Base-by-base conservation (phyloP, 2,888 invertebrate genomes). In the Eulithis testata region DNA sequence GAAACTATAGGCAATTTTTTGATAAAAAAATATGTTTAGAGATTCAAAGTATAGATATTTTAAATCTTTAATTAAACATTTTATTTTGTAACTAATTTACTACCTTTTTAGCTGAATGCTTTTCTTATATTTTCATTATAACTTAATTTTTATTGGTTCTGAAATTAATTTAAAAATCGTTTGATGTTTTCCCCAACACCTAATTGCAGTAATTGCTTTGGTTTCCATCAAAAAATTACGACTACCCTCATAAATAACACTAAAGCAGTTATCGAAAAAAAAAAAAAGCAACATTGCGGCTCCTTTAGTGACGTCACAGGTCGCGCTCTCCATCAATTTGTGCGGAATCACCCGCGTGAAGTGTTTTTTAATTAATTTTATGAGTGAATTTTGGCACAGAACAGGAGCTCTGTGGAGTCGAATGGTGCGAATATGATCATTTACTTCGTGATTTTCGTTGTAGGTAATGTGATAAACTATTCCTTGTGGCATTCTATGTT, bases 341-440 rank as follows among this genome's bases (percentile, higher is more conserved):
- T 83, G 80, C 82, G 82, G 85, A 91, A 91, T 90, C 91, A 84
- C 87, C 85, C 79, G 85, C 86, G 86, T 87, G 91, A 91, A 91
- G 92, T 90, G 91, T 91, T 91, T 92, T 91, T 92, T 91, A 91
- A 92, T 92, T 91, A 91, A 91, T 91, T 90, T 92, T 90, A 90
- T 91, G 90, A 89, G 86, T 87, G 89, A 89, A 84, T 89, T 83
- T 84, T 85, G 82, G 77, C 70, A 77, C 64, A 40, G 82, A 68
- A 84, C 81, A 78, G 11, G 56, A 55, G 12, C n/a, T 64, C 53
- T 44, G 56, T 83, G 76, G 87, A 88, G 86, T 49, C 3, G 66
- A 4, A 50, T 11, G 9, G 47, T 50, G 21, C 9, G 11, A 54
- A 49, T 27, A 3, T 60, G 7, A 40, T 7, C 5, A 3, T 40